These are phyloP conservation scores for Rhingia rostrata DNA, from an alignment of 2,888 invertebrate genomes.

Conservation along the genomic window DNA sequence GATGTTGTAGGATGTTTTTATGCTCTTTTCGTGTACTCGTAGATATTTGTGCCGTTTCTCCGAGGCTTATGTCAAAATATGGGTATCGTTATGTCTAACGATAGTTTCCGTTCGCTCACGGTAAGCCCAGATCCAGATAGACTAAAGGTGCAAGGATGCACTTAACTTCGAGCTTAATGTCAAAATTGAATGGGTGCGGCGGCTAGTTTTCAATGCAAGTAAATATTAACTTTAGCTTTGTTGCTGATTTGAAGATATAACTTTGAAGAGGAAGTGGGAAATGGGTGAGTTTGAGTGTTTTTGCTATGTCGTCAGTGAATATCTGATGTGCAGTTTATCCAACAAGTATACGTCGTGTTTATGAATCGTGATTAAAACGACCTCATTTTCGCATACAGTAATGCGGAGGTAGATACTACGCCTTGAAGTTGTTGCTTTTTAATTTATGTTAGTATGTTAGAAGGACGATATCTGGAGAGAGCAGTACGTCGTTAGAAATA, in stretches of 20 bases:
- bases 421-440: too few species aligned
- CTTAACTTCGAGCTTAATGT: conserved; percentile 40
- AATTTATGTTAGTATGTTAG: too few species aligned
- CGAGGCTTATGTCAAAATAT: conserved; percentile 58
- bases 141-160: conserved; percentile 54
- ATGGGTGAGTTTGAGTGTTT: neutral
- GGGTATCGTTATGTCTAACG: conserved; percentile 16
- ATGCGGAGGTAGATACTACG: too few species aligned
- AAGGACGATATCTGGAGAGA: too few species aligned
- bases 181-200: conserved; percentile 11
- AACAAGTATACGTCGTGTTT: neutral
- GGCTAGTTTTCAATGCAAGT: neutral
- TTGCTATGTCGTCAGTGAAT: neutral
- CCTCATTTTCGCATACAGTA: neutral
- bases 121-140: conserved; percentile 28
- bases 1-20: conserved; percentile 27
- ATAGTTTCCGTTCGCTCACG: conserved; percentile 18
- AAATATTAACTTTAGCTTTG: conserved; percentile 7
- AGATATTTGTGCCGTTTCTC: conserved; percentile 38
- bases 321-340: neutral
- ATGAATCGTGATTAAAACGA: neutral
- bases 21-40: conserved; percentile 39
- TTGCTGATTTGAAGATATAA: neutral
- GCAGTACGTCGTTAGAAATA: too few species aligned
- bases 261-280: neutral